Base-by-base conservation (phyloP, 2,888 invertebrate genomes). In the Microctonus brassicae region DNA sequence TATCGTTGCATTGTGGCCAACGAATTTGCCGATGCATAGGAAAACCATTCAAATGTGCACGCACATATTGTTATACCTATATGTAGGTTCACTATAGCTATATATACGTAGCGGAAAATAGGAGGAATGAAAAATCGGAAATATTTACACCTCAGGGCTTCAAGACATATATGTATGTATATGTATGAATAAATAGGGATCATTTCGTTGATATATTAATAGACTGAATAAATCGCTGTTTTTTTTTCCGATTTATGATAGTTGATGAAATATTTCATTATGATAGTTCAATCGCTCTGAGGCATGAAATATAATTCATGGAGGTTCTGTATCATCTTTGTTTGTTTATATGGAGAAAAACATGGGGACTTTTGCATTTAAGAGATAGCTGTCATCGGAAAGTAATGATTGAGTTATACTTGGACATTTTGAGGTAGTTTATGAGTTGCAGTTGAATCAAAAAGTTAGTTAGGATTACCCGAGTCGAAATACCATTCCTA, bases 1-100 rank as follows among this genome's bases (percentile, higher is more conserved):
- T 62, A 62, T 52, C 52, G 63, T 64, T 22, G 26, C 52, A 47
- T 64, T 64, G 63, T 64, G 63, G 63, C 26, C 17, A 26, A 42
- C 26, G 33, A 64, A 64, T 64, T 64, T 42, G 42, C 52, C 26
- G 63, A 29, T 26, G 52, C 63, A 29, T 52, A 64, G 24, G 33
- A 24, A 22, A 62, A 42, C 26, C 17, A 64, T 52, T 64, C 22
- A 62, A 62, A 62, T 62, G 42, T 62, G 26, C n/a, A 13, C 17
- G 11, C 13, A 39, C n/a, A 39, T n/a, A 39, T 11, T 4, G n/a
- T 3, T 3, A 13, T n/a, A n/a, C 39, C 2, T n/a, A 39, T 11
- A 36, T 2, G 13, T n/a, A 39, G n/a, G 6, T 6, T 5, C 13
- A 39, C 39, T n/a, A 39, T n/a, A 39, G 13, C 39, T 5, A 39